Evolutionary conservation across 2,113 vertebrate species (phyloP).

Genomic region (Clarias magur): DNA sequence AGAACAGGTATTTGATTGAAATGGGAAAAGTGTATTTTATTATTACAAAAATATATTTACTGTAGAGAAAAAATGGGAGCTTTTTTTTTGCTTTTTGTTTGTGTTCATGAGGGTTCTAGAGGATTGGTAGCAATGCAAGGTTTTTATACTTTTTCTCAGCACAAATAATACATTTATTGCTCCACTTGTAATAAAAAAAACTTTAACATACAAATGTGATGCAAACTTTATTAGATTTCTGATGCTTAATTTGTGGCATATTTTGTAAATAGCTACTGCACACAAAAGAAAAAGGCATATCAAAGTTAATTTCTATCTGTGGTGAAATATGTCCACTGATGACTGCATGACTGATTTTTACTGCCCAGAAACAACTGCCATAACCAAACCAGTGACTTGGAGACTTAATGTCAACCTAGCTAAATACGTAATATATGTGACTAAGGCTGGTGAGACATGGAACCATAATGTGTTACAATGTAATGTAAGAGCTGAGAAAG

Average conservation of each 20-base stretch:
- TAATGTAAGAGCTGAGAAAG: neutral
- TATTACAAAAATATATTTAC: constrained; percentile 55
- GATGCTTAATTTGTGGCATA: constrained; percentile 76
- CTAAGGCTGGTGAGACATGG: neutral
- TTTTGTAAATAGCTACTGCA: constrained; percentile 69
- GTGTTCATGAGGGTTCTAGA: constrained; percentile 63
- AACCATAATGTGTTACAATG: neutral
- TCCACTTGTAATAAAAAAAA: constrained; percentile 67
- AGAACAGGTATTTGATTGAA: constrained; percentile 76
- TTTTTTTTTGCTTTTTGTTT: constrained; percentile 50
- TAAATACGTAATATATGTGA: neutral
- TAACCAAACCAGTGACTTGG: constrained; percentile 48
- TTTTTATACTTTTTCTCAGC: constrained; percentile 15
- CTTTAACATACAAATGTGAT: constrained; percentile 67
- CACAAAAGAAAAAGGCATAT: constrained; percentile 13
- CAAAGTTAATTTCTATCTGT: neutral
- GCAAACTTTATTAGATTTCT: constrained; percentile 79
- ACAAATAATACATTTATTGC: constrained; percentile 62
- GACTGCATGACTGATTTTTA: neutral
- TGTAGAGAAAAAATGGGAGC: constrained; percentile 48
- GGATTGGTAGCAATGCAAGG: constrained; percentile 64
- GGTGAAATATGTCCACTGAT: neutral
- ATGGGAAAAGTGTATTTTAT: constrained; percentile 71
- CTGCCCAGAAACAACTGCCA: constrained; percentile 30
- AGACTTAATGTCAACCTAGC: constrained; percentile 11